phyloP scores from a whole-genome alignment of 2,888 invertebrate genomes.

The Acrocyrtus sp. region DNA sequence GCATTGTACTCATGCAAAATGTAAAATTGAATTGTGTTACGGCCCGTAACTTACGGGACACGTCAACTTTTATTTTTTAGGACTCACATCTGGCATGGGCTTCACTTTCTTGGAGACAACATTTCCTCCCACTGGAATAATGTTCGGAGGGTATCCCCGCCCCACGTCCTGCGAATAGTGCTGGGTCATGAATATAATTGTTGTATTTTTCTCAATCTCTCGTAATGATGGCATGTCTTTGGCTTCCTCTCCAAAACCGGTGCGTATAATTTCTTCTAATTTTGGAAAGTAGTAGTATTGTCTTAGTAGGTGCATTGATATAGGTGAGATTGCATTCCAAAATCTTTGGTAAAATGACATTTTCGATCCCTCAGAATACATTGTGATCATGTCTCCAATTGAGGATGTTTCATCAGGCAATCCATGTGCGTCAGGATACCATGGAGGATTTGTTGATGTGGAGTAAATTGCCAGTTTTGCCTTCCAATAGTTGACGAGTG shows the following conservation, averaged over 20 bases:
- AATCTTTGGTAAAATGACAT: constrained; percentile 39
- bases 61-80: no score
- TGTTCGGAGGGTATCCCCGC: constrained; percentile 48
- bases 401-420: constrained; percentile 38
- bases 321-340: constrained; percentile 40
- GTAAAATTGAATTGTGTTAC: no score
- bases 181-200: constrained; percentile 52
- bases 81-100: constrained; percentile 21
- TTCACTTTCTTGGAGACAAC: not conserved
- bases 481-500: constrained; percentile 41
- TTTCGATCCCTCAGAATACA: constrained; percentile 12
- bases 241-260: constrained; percentile 30
- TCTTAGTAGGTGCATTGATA: constrained; percentile 26
- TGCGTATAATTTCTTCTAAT: constrained; percentile 39
- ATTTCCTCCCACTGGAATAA: constrained; percentile 36
- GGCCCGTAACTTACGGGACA: no score
- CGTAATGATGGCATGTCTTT: constrained; percentile 46
- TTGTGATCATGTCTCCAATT: constrained; percentile 5
- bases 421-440: constrained; percentile 43
- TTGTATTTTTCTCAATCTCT: constrained; percentile 48
- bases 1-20: no score
- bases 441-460: constrained; percentile 38
- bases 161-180: constrained; percentile 54
- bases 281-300: constrained; percentile 39
- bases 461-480: constrained; percentile 38